Evolutionary conservation across 2,797 vertebrate species (phyloP), one percentile per base, ranked within the genome.

Genomic region (Crax fasciolata): DNA sequence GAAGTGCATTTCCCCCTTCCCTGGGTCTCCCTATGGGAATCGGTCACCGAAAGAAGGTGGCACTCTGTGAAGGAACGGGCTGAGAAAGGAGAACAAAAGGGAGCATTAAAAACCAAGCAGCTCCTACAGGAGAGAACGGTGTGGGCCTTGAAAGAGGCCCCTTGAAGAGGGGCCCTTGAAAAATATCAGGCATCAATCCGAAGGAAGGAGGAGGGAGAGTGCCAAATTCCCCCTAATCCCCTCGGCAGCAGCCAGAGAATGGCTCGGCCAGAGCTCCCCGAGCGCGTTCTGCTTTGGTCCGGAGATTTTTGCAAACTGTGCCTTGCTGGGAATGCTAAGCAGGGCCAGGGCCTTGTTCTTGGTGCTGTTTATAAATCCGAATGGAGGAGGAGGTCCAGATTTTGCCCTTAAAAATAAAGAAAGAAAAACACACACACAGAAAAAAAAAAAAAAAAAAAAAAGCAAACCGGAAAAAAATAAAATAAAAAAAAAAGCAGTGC

Each of bases 171-270:
- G 81, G 24, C 92, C 88, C 85, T 96, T 96, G 93, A 85, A 91
- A 94, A 95, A 78, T 94, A 76, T 55, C 83, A 91, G 91, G 84
- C 78, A 15, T 90, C 73, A 92, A 93, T 89, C 39, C 1, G 77
- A 79, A 81, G 92, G 94, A 89, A 94, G 81, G 13, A 84, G 78
- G 91, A 78, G 68, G 94, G 93, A 83, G 52, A 43, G 54, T 94
- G 89, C 84, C 89, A 97, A 94, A 95, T 97, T 97, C 95, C 52
- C 84, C 89, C 94, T 96, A 96, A 95, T 97, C 95, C 84, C 94
- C 96, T 73, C 35, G 21, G 95, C 94, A 89, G 83, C 87, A 82
- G 91, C 51, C 90, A 82, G 91, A 74, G 2, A 75, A 57, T 30
- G 82, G 43, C 38, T 78, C 90, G 91, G 92, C 95, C 96, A 84